Evolutionary conservation across 2,797 vertebrate genomes (phyloP), one percentile per base, ranked within the genome.

Genomic region (Poeciliopsis infans): DNA sequence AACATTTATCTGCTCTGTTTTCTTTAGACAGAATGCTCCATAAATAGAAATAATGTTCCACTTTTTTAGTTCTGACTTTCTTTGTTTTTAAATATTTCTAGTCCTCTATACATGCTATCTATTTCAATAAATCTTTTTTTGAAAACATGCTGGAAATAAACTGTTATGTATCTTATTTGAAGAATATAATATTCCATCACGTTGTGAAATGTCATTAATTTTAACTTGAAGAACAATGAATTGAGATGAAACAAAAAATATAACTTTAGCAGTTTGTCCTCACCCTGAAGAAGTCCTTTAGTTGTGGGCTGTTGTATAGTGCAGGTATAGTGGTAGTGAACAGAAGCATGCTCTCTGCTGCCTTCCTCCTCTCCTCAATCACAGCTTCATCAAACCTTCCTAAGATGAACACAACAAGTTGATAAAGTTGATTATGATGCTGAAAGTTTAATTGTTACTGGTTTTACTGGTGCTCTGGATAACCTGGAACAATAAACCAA

Each of bases 271-370:
- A 4, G 61, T 18, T 20, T 20, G 12, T 57, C 78, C 92, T 61
- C 90, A 97, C 97, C 91, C 95, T 95, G 89, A 98, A 97, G 90
- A 98, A 98, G 31, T 97, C 97, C 88, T 97, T 97, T 59, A 98
- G 96, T 61, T 98, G 97, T 1, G 97, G 97, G 89, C 97, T 98
- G 87, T 98, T 98, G 94, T 97, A 97, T 69, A 98, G 95, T 0
- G 97, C 97, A 0, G 97, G 96, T 75, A 98, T 97, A 79, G 89
- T 94, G 39, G 96, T 94, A 0, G 96, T 94, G 84, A 98, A 98
- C 1, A 91, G 91, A 0, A 98, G 91, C 96, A 97, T 92, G 85
- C 82, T 90, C 88, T 98, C 97, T 0, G 97, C 91, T 0, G 96
- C 97, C 23, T 92, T 95, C 28, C 97, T 95, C 82, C 97, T 95